phyloP scores from a whole-genome alignment of 2,888 invertebrate genomes.

The Plebejus anna region DNA sequence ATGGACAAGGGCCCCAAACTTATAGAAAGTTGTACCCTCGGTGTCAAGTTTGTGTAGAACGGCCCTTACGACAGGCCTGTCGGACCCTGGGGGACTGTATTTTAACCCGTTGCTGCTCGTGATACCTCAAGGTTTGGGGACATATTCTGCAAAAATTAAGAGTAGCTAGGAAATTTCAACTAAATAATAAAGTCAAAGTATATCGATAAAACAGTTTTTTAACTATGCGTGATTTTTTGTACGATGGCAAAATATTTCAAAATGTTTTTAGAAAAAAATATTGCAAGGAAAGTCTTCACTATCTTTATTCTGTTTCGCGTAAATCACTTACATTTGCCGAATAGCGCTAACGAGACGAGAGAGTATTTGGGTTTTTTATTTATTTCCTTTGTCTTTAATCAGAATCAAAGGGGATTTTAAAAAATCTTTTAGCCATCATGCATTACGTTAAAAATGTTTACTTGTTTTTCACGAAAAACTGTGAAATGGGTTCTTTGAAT shows the following conservation, averaged over 20 bases:
- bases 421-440: neutral
- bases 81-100: neutral
- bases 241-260: too few relatives aligned
- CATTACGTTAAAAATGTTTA: neutral
- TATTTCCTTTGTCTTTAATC: constrained; percentile 1
- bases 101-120: neutral
- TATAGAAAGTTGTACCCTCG: constrained; percentile 14
- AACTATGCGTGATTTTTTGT: too few relatives aligned
- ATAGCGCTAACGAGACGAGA: constrained; percentile 8
- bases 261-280: too few relatives aligned
- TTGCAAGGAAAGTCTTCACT: neutral
- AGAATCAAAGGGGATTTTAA: neutral
- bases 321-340: neutral
- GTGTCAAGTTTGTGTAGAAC: constrained; percentile 10
- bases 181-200: neutral
- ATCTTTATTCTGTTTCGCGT: constrained; percentile 9
- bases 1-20: neutral
- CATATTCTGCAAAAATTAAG: neutral
- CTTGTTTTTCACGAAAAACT: neutral
- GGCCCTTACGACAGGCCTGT: neutral
- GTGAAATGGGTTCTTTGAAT: neutral
- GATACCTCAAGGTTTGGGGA: neutral
- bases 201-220: neutral
- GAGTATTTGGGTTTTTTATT: constrained; percentile 13
- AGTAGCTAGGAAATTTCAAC: neutral